Conservation (phyloP, 2,113 vertebrate species). For the Nannobrachium achirus region DNA sequence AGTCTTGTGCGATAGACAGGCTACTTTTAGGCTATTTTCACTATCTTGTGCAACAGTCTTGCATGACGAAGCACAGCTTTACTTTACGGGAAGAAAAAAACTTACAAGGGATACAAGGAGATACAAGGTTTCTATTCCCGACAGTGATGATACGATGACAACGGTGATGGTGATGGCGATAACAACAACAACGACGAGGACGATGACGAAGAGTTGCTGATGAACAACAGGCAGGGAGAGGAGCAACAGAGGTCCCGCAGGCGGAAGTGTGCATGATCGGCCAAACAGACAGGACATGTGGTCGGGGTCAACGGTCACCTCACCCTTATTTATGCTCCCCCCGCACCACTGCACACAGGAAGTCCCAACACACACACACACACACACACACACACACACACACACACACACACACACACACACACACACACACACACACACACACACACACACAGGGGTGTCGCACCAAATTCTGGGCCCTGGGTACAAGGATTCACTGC, state of each 20-base stretch:
- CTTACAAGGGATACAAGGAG: too few relatives aligned
- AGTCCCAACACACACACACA: slow-evolving; percentile 38
- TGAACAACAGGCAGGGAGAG: slow-evolving; percentile 24
- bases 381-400: slow-evolving; percentile 16
- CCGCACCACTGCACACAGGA: slow-evolving; percentile 71
- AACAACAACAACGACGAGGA: not conserved
- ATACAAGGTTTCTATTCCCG: too few relatives aligned
- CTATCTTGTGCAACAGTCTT: too few relatives aligned
- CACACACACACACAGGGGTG: slow-evolving; percentile 14
- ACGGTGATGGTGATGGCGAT: not conserved
- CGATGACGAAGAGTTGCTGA: slow-evolving; percentile 6
- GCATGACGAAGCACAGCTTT: too few relatives aligned
- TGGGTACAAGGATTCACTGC: too few relatives aligned
- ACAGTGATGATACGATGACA: too few relatives aligned
- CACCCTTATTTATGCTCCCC: slow-evolving; percentile 59
- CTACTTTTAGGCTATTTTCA: too few relatives aligned
- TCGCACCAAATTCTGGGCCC: too few relatives aligned
- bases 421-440: slow-evolving; percentile 24
- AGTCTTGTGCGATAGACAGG: too few relatives aligned
- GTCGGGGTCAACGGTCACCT: slow-evolving; percentile 65
- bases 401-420: slow-evolving; percentile 31
- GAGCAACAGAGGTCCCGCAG: slow-evolving; percentile 46
- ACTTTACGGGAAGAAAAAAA: too few relatives aligned
- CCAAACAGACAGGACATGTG: slow-evolving; percentile 73
- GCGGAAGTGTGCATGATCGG: slow-evolving; percentile 71